phyloP scores from a whole-genome alignment of 2,888 invertebrate species.

The Cybosia mesomella region DNA sequence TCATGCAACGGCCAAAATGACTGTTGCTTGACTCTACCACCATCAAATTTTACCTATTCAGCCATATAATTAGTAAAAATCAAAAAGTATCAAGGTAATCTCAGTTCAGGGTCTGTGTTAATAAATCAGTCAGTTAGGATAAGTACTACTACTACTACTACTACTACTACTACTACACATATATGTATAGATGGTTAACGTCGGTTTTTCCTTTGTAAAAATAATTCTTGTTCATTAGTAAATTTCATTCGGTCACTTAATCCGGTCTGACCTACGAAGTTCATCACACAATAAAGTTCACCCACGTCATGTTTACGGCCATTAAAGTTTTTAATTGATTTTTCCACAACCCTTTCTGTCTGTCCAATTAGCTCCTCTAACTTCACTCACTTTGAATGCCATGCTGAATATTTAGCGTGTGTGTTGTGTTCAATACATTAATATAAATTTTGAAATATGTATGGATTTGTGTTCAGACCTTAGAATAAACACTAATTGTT shows the following conservation, averaged over 20 bases:
- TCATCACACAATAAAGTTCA: slow-evolving; percentile 1
- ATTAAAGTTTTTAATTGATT: slow-evolving; percentile 27
- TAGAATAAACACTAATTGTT: background rate
- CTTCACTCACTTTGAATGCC: slow-evolving; percentile 20
- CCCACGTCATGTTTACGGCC: slow-evolving; percentile 13
- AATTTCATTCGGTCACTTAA: background rate
- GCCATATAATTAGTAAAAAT: too few relatives aligned
- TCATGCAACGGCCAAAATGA: too few relatives aligned
- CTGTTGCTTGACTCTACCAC: too few relatives aligned
- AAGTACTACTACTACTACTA: too few relatives aligned
- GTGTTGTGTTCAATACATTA: background rate
- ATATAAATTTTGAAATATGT: background rate
- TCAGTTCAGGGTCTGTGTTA: too few relatives aligned
- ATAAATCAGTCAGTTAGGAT: background rate
- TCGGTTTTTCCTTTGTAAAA: background rate
- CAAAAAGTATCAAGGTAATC: too few relatives aligned
- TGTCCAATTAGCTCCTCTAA: slow-evolving; percentile 23
- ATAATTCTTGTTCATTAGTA: background rate
- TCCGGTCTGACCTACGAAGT: background rate
- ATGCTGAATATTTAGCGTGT: slow-evolving; percentile 7
- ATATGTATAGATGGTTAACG: background rate
- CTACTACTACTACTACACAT: too few relatives aligned
- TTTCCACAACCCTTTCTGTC: slow-evolving; percentile 25
- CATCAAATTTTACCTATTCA: too few relatives aligned
- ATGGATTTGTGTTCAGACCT: background rate